Conservation (phyloP, 2,113 vertebrate genomes). For the Corydoras sp. region DNA sequence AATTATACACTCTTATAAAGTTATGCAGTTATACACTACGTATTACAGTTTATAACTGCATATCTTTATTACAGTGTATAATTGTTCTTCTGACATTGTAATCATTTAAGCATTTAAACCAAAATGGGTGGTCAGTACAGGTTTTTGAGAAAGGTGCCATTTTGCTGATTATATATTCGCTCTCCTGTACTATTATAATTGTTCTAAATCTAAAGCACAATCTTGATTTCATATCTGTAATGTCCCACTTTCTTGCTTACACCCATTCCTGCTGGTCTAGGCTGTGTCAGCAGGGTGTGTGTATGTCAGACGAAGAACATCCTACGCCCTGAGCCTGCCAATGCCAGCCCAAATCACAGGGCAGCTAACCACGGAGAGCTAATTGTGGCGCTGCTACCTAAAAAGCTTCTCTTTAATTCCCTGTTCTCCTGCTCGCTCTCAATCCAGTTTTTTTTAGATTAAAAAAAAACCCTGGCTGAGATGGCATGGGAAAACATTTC, state of each 20-base stretch:
- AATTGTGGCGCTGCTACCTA: slow-evolving; percentile 42
- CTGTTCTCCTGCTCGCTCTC: slow-evolving; percentile 26
- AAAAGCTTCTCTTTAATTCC: slow-evolving; percentile 41
- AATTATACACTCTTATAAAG: too few relatives aligned
- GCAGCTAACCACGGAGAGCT: slow-evolving; percentile 43
- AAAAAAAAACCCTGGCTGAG: slow-evolving; percentile 18
- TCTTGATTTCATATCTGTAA: slow-evolving; percentile 7
- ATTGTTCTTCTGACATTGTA: too few relatives aligned
- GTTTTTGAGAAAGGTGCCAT: neutral
- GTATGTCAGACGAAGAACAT: slow-evolving; percentile 5
- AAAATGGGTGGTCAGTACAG: too few relatives aligned
- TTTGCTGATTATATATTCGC: neutral
- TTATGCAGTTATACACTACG: too few relatives aligned
- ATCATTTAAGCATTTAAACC: too few relatives aligned
- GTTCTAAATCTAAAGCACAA: neutral
- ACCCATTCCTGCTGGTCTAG: slow-evolving; percentile 3
- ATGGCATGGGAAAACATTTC: slow-evolving; percentile 3
- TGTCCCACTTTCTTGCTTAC: slow-evolving; percentile 5
- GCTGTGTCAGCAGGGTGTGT: slow-evolving; percentile 24
- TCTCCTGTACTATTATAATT: neutral
- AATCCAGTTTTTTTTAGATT: neutral
- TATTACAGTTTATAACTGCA: too few relatives aligned
- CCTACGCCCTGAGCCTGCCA: slow-evolving; percentile 43
- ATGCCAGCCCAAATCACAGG: slow-evolving; percentile 46
- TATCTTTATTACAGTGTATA: too few relatives aligned